Base-by-base conservation (phyloP, 2,888 invertebrate genomes). In the Glyphotaelius pellucidus region DNA sequence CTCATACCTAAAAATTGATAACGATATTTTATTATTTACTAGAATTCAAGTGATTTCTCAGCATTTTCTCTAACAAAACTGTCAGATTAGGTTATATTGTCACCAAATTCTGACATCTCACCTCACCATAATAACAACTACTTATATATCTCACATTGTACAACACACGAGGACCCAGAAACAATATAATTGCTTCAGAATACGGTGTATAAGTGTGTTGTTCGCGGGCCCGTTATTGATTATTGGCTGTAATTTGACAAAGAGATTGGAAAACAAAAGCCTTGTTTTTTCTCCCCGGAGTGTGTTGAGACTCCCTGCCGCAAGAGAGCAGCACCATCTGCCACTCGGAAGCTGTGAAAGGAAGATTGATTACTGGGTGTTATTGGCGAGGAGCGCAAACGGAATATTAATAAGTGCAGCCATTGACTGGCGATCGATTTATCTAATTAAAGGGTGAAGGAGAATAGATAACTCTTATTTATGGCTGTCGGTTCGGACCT, bases 401-500 rank as follows among this genome's bases (percentile, higher is more conserved):
- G 42, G 91, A 89, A 89, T 91, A 91, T 89, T 91, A 89, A 91
- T 91, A 91, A 84, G 88, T 91, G 91, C 91, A 91, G 38, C 79
- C 47, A 91, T 91, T 47, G 88, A 91, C 91, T 84, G 38, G 30
- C 83, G 42, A 42, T 86, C 42, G 86, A 86, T 35, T 30, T 42
- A 30, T 86, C 30, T 86, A 86, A 86, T 42, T 86, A 42, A 86
- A 32, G 35, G 83, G 83, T 12, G 25, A 67, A 67, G 25, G 9
- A 67, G 25, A 67, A 67, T 25, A 81, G 15, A 81, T 19, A 81
- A 19, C 32, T 81, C 32, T 81, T 32, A 81, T 81, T 81, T 32
- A 31, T 81, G 81, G 32, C 81, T 81, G 81, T 67, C 67, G 67
- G 67, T 67, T 9, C 25, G 25, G 14, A 25, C 52, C 25, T 67